Conservation (phyloP, 2,888 invertebrate species). For the Hydriomena furcata region DNA sequence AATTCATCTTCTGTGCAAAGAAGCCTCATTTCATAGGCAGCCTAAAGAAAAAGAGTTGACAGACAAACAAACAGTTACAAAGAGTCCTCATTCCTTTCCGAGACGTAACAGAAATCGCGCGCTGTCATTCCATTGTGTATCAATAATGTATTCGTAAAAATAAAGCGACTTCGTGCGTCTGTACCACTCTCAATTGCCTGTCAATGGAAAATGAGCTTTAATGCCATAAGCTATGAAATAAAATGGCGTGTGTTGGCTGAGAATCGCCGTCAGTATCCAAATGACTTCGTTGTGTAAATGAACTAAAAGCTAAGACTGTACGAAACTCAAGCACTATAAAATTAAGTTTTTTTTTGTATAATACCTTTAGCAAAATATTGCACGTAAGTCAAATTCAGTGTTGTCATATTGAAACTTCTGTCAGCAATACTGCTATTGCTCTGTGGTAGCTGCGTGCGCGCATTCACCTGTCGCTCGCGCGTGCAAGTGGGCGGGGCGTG, state of each 20-base stretch:
- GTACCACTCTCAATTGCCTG: neutral
- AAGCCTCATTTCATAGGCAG: constrained; percentile 19
- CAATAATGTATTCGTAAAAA: constrained; percentile 68
- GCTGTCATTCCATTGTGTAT: constrained; percentile 73
- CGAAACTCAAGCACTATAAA: too few species aligned
- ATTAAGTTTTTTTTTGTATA: neutral
- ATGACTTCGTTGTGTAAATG: too few species aligned
- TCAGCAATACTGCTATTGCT: constrained; percentile 1
- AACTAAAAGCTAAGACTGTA: too few species aligned
- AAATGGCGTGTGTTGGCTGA: too few species aligned
- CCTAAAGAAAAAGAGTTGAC: constrained; percentile 40
- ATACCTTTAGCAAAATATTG: too few species aligned
- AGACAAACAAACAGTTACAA: constrained; percentile 46
- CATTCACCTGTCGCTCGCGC: constrained; percentile 78
- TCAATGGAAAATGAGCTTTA: constrained; percentile 9
- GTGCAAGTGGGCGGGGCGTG: constrained; percentile 74
- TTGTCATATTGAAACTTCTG: constrained; percentile 1
- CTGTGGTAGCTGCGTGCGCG: constrained; percentile 42
- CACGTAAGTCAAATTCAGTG: too few species aligned
- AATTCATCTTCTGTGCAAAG: constrained; percentile 14
- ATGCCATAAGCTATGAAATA: neutral
- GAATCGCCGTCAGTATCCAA: too few species aligned
- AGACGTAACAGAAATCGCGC: constrained; percentile 51
- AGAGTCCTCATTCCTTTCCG: constrained; percentile 41
- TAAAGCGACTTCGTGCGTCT: constrained; percentile 62